These are phyloP conservation scores for Erebia ligea DNA, from an alignment of 2,888 invertebrate species.

Conservation along the genomic window DNA sequence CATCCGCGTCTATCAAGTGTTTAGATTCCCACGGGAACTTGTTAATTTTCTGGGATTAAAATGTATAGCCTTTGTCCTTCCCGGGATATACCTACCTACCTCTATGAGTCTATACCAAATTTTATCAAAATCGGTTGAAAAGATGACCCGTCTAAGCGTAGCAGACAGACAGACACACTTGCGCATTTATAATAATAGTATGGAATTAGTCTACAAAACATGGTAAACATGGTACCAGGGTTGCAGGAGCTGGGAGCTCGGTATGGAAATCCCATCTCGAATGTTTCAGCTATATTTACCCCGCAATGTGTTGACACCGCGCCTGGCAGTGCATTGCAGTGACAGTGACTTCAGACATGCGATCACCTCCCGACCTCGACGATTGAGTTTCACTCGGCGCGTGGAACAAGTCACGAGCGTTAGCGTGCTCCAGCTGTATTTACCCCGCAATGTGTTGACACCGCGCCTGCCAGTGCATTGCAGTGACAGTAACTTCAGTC, in stretches of 20 bases:
- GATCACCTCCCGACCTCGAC: conserved; percentile 62
- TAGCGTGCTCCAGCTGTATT: conserved; percentile 28
- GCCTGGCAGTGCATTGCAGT: conserved; percentile 70
- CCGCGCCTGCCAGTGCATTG: conserved; percentile 71
- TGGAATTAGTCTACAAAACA: no score
- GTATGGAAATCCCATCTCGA: conserved; percentile 29
- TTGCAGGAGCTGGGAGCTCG: background rate
- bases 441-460: conserved; percentile 60
- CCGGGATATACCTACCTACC: no score
- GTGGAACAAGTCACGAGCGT: conserved; percentile 6
- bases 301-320: conserved; percentile 64
- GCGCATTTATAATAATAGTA: no score
- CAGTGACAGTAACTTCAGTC: conserved; percentile 58
- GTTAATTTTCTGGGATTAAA: no score
- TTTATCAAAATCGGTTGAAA: no score
- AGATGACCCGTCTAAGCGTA: no score
- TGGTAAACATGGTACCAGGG: no score
- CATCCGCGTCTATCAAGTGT: no score
- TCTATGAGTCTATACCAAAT: no score
- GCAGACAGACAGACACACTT: no score
- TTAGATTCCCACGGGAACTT: no score
- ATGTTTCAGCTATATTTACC: conserved; percentile 33
- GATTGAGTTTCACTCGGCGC: conserved; percentile 51
- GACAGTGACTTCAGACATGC: conserved; percentile 57
- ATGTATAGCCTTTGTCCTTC: no score